Evolutionary conservation across 2,797 vertebrate species (phyloP), one percentile per base, ranked within the genome.

Genomic region (Alauda arvensis): DNA sequence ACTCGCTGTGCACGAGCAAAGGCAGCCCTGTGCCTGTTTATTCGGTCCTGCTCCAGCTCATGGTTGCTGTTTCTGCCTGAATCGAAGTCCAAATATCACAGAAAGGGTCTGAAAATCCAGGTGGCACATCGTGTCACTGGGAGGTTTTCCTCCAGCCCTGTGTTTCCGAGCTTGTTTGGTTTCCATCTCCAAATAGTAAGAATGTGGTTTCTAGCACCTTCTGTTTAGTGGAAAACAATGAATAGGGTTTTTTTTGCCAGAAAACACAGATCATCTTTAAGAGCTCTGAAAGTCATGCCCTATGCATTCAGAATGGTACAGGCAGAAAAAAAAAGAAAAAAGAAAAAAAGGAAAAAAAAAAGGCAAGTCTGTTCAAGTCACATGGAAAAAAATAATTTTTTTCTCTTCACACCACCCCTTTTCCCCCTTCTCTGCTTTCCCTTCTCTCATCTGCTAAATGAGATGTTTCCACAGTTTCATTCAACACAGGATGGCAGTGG

Each of bases 391-490:
- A 40, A 6, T 2, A 0, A 1, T 1, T 72, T 60, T 79, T 55
- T 77, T 14, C 37, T 78, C n/a, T 91, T 78, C 65, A 39, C 53
- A 60, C n/a, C 51, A 83, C 33, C 26, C 67, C 49, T 82, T 77
- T 61, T 11, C 53, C 18, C 57, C 57, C 18, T 85, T 56, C 56
- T 78, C 76, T 83, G 56, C 31, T 33, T 78, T 90, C 65, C 31
- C 59, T 70, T 87, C 79, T 79, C 88, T 90, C 79, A 65, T 87
- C 75, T 94, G 80, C 75, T 90, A 90, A 95, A 90, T 92, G 91
- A 92, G 75, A 85, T 82, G 85, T 87, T 90, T 91, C 85, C 87
- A 88, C 79, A 90, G 80, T 79, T 84, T 79, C 80, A 46, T 79
- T 84, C 87, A 77, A 90, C 61, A 25, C 68, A 84, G 90, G 83